A percentile compares a stretch with the other conserved stretches of the same genome.
phyloP scores from a whole-genome alignment of 2,113 vertebrate genomes.

The Petaurus breviceps region DNA sequence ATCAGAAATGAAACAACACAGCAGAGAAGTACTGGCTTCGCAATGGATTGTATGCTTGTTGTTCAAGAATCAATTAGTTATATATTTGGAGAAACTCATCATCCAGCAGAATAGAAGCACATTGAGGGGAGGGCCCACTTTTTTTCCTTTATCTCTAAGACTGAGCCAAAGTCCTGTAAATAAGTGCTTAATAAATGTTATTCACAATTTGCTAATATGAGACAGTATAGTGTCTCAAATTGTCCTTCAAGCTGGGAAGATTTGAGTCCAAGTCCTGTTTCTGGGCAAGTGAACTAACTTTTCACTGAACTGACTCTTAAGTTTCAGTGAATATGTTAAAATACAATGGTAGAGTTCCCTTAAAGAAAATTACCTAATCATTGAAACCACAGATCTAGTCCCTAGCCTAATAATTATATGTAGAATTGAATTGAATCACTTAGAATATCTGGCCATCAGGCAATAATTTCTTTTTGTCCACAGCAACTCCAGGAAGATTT shows the following conservation, averaged over 20 bases:
- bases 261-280: neutral
- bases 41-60: neutral
- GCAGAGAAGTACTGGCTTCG: neutral
- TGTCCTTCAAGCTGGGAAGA: neutral
- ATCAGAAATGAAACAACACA: neutral
- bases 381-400: neutral
- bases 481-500: neutral
- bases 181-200: neutral
- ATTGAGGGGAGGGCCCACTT: neutral
- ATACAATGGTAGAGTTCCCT: neutral
- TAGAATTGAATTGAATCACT: neutral
- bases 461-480: neutral
- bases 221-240: neutral
- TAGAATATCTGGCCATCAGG: neutral
- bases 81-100: neutral
- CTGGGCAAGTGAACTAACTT: neutral
- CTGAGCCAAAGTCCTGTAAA: neutral
- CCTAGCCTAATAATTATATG: neutral
- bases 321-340: neutral
- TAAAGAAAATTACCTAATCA: neutral
- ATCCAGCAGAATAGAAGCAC: neutral
- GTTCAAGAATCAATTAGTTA: neutral
- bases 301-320: neutral
- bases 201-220: neutral
- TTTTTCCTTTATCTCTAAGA: neutral